Percentiles rank a stretch among this genome's conserved stretches.
These are phyloP conservation scores for Anoplopoma fimbria DNA, from an alignment of 2,113 vertebrate species.

Conservation along the genomic window DNA sequence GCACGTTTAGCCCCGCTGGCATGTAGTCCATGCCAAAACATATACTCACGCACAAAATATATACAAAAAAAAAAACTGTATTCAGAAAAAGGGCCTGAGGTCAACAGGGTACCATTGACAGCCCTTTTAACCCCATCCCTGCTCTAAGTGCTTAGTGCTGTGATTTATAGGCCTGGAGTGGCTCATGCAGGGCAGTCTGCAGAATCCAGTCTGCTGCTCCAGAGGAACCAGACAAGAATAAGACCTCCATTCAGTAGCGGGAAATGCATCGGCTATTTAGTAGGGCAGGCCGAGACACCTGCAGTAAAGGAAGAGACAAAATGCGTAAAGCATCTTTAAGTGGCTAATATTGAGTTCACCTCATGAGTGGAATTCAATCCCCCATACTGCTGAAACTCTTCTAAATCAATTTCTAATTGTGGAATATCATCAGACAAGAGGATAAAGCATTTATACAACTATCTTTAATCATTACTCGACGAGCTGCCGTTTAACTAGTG, in stretches of 20 bases:
- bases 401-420: conserved; percentile 13
- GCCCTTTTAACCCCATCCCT: conserved; percentile 36
- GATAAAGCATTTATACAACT: conserved; percentile 37
- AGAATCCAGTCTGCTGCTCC: conserved; percentile 51
- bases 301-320: conserved; percentile 51
- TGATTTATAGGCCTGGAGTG: conserved; percentile 57
- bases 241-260: conserved; percentile 57
- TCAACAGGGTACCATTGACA: conserved; percentile 56
- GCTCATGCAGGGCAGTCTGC: conserved; percentile 43
- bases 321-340: conserved; percentile 52
- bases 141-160: conserved; percentile 36
- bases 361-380: conserved; percentile 42
- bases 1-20: conserved; percentile 8
- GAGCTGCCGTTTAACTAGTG: not conserved
- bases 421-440: conserved; percentile 3
- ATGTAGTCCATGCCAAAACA: conserved; percentile 24
- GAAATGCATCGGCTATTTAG: conserved; percentile 45
- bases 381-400: conserved; percentile 32
- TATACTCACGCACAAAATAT: conserved; percentile 15
- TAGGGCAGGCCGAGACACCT: conserved; percentile 45
- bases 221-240: conserved; percentile 49
- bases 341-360: conserved; percentile 42
- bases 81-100: conserved; percentile 19
- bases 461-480: conserved; percentile 41
- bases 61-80: not conserved